Conservation (phyloP, 1,140 invertebrate species). For the Pseudoatta argentina region DNA sequence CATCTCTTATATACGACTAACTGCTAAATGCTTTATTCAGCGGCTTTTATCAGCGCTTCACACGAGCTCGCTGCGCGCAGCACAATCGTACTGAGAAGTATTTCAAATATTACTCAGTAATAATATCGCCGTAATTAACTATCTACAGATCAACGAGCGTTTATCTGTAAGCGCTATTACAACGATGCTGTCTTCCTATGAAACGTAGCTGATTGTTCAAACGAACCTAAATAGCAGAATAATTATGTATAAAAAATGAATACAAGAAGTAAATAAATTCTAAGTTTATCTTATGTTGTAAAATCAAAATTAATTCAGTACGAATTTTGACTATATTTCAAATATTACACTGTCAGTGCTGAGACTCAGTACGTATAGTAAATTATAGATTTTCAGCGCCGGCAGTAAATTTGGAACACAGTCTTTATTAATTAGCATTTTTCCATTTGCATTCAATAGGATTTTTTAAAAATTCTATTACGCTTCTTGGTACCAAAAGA, state of each 20-base stretch:
- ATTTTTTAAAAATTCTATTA: neutral
- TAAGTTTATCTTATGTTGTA: neutral
- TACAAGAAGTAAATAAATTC: neutral
- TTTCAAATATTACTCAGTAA: constrained; percentile 51
- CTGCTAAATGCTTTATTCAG: constrained; percentile 83
- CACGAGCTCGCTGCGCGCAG: constrained; percentile 84
- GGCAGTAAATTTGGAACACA: no score
- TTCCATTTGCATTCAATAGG: neutral
- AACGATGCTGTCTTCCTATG: constrained; percentile 45
- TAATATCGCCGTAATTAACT: constrained; percentile 26
- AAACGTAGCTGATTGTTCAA: constrained; percentile 26
- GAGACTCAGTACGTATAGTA: no score
- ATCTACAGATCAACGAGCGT: constrained; percentile 38
- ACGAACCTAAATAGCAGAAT: constrained; percentile 15
- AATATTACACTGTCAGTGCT: no score
- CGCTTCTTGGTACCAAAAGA: neutral
- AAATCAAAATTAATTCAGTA: neutral
- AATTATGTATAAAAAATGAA: neutral
- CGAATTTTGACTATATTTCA: no score
- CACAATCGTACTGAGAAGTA: constrained; percentile 78
- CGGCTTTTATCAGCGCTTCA: constrained; percentile 84
- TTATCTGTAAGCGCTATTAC: constrained; percentile 40
- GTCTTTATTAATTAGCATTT: neutral
- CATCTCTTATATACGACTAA: constrained; percentile 74
- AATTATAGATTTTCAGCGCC: no score